Evolutionary conservation across 2,888 invertebrate species (phyloP), one percentile per base, ranked within the genome.

Genomic region (Leptothorax acervorum): DNA sequence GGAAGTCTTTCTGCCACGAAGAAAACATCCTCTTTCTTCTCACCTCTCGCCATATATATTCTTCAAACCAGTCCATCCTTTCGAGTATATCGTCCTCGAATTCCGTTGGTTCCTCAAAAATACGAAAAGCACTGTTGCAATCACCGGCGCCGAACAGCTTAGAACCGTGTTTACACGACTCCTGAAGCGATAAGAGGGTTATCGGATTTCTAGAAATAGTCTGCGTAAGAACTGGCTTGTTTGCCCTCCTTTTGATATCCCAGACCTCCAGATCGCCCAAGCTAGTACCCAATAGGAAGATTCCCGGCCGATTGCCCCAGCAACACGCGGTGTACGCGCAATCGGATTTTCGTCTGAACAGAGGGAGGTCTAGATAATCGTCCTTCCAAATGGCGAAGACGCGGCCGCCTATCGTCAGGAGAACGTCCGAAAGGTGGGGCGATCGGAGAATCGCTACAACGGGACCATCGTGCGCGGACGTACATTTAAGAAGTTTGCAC

Each of bases 211-310:
- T 96, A 3, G 97, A 97, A n/a, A 97, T 95, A 76, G 96, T 96
- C 93, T 97, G 96, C 0, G 96, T 95, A 62, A 97, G 95, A 70
- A 96, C 96, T 0, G 97, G 96, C 85, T 96, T 96, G 89, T 97
- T 97, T 86, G 97, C 96, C 91, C 96, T 96, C 79, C 96, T 95
- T 84, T 97, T 95, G 76, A 98, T 95, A 94, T 98, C 97, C 98
- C 98, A 98, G 4, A 97, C 96, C 94, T 98, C 98, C 28, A 98
- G 95, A 85, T 96, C 96, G 1, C 98, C 98, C 95, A 97, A 97
- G 8, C 95, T 95, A 35, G 97, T 96, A 0, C 97, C 96, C 62
- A 98, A 95, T 91, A 97, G 96, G 87, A 98, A 95, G 42, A 97
- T 96, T 65, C 97, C 97, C 0, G 98, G 96, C 85, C 97, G 96